Percentiles rank a stretch among this genome's conserved stretches.
Evolutionary conservation across 2,113 vertebrate species (phyloP).

Genomic region (Deroptyus accipitrinus): DNA sequence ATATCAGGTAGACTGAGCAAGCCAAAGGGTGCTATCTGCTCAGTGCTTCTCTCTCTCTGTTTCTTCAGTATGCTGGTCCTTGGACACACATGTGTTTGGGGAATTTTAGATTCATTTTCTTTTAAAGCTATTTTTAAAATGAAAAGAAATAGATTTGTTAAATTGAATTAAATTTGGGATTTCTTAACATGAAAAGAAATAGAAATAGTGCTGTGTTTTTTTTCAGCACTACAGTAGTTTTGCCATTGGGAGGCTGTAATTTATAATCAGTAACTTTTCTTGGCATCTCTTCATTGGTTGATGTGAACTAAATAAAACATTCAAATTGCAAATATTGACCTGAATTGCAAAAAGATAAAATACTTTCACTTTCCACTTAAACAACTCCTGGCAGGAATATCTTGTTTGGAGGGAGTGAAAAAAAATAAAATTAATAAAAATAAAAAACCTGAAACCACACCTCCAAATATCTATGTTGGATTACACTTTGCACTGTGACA

Average conservation of each 20-base stretch:
- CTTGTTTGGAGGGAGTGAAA: background rate
- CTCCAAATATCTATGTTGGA: background rate
- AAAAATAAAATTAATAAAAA: background rate
- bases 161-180: background rate
- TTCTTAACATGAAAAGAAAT: background rate
- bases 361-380: background rate
- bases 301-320: background rate
- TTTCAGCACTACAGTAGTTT: background rate
- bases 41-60: background rate
- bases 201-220: accelerated
- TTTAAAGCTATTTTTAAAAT: background rate
- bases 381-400: background rate
- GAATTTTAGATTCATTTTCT: background rate
- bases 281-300: background rate
- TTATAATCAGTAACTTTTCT: background rate
- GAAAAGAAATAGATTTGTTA: background rate
- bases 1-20: background rate
- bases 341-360: background rate
- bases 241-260: background rate
- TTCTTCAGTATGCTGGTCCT: background rate
- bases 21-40: background rate
- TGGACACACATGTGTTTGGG: background rate
- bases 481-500: background rate
- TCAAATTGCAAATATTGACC: background rate
- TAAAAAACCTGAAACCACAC: background rate